These are phyloP conservation scores for Spatulosminthurus flaviceps DNA, from an alignment of 2,888 invertebrate genomes.

Conservation along the genomic window DNA sequence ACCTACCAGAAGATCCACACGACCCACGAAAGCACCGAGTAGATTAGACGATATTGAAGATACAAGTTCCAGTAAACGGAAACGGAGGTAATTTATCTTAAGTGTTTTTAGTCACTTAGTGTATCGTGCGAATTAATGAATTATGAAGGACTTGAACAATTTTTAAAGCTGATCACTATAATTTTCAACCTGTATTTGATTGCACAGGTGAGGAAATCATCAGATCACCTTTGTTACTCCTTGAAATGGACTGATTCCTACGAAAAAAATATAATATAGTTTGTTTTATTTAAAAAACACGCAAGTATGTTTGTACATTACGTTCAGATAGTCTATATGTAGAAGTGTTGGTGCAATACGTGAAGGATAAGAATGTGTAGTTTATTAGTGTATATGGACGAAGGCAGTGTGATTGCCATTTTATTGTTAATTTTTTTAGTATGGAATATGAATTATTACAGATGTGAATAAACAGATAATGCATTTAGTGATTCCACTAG, in stretches of 20 bases:
- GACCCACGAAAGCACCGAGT: conserved; percentile 46
- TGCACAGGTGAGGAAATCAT: not conserved
- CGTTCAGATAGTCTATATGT: not conserved
- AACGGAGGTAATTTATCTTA: conserved; percentile 43
- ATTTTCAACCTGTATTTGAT: not conserved
- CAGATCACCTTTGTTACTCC: not conserved
- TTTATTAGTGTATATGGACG: not conserved
- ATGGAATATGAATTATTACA: not conserved
- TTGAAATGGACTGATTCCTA: not conserved
- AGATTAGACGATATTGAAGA: conserved; percentile 46
- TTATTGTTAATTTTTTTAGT: conserved; percentile 18
- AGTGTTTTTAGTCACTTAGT: too few species aligned
- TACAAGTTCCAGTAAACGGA: not conserved
- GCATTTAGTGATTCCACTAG: not conserved
- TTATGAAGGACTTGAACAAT: too few species aligned
- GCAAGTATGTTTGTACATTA: not conserved
- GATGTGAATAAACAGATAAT: conserved; percentile 3
- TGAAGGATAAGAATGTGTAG: not conserved
- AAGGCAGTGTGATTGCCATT: not conserved
- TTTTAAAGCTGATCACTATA: too few species aligned
- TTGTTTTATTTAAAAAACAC: not conserved
- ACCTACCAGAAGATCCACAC: conserved; percentile 40
- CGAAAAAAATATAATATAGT: not conserved
- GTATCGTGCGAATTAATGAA: too few species aligned
- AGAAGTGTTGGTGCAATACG: not conserved